Base-by-base conservation (phyloP, 2,113 vertebrate genomes). In the Semicossyphus pulcher region DNA sequence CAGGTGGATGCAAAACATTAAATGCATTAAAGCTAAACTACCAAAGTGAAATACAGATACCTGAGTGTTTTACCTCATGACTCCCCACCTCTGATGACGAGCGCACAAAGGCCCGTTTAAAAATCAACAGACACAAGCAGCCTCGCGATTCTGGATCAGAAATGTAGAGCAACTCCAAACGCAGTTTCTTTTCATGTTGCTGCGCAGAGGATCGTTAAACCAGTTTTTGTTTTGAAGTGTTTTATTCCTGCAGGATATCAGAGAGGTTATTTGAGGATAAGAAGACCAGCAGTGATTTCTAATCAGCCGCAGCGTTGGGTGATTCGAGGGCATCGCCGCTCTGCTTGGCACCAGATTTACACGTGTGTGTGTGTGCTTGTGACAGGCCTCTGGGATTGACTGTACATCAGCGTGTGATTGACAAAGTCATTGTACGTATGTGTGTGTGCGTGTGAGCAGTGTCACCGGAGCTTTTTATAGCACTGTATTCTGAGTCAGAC, bases 381-480 rank as follows among this genome's bases (percentile, higher is more conserved):
- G 78, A 71, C 69, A 57, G 60, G 66, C 74, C 25, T 60, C 47
- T 58, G 75, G 85, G 85, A 73, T 68, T 41, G 76, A 89, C 87
- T 91, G 85, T 88, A 83, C 74, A 77, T 88, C 86, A 48, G 54
- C 32, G 4, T 62, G 66, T 87, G 86, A 85, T 85, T 91, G 88
- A 91, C 88, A 91, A 79, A 85, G 69, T 73, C 63, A 45, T 64
- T 59, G 61, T 53, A 42, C 26, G 28, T 60, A 52, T 44, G 73
- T 42, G 57, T 60, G 66, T 12, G 36, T 73, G 52, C 72, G 78
- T 10, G 9, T 49, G 77, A 74, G 74, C 47, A 18, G 63, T 14
- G 76, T 81, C 79, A 54, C 72, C 49, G 71, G 52, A 52, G 86
- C 89, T 88, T 92, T 90, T 88, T 91, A 85, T 87, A 91, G 83